Base-by-base conservation (phyloP, 2,113 vertebrate species). In the Tautogolabrus adspersus region DNA sequence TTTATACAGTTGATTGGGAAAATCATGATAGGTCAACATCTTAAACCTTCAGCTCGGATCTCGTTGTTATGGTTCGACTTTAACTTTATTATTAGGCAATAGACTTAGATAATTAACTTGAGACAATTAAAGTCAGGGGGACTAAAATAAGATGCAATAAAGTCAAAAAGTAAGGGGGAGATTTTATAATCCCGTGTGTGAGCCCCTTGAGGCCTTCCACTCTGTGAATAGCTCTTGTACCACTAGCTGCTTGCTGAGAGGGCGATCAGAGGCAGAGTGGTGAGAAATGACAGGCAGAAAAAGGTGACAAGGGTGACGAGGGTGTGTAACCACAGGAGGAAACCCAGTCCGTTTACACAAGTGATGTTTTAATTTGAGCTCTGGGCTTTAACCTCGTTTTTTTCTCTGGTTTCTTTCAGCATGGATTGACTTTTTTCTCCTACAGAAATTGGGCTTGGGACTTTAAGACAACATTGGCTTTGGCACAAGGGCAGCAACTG, bases 391-490 rank as follows among this genome's bases (percentile, higher is more conserved):
- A 40, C 54, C 11, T 70, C 3, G 47, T 0, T 66, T 79, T 82
- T 78, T 79, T n/a, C 30, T 66, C 49, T 21, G 55, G 51, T 66
- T 67, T 66, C 55, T 65, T 85, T 83, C 71, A 83, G 38, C 51
- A 16, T 22, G 42, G 16, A 79, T 49, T 26, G 58, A 13, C 38
- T 74, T 86, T 82, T 84, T 86, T 69, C 64, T 60, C 75, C 72
- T 74, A 66, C 63, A 65, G 65, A 81, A 87, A 84, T 56, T 68
- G 68, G 81, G 70, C 75, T 52, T 1, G 34, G 66, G 81, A 79
- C 38, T 42, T 86, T 82, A 84, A 83, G 72, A 89, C 82, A 92
- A 92, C 89, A 91, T 86, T 91, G 87, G 88, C 89, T 87, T 92
- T 93, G 89, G 87, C 87, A 56, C 1, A 12, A 44, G 65, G 76